Evolutionary conservation across 1,140 invertebrate species (phyloP).

Genomic region (Pteromalus puparum): DNA sequence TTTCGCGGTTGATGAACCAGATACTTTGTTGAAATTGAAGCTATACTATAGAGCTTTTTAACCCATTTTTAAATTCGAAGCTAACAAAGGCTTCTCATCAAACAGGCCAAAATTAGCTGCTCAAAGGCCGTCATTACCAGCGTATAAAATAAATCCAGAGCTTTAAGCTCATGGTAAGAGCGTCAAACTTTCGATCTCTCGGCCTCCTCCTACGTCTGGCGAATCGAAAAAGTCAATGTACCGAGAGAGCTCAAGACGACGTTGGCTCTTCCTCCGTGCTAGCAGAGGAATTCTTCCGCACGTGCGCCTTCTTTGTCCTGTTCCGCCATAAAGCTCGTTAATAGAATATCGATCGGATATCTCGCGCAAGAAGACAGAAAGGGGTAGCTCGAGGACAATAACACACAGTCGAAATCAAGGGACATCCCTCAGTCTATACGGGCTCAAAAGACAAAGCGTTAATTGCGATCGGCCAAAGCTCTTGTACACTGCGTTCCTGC

Average conservation of each 20-base stretch:
- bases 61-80: too few relatives aligned
- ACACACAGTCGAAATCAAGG: background rate
- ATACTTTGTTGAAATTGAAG: too few relatives aligned
- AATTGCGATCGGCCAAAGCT: constrained; percentile 2
- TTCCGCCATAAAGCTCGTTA: constrained; percentile 15
- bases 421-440: background rate
- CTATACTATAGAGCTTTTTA: too few relatives aligned
- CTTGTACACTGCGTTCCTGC: background rate
- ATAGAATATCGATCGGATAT: constrained; percentile 35
- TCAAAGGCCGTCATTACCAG: too few relatives aligned
- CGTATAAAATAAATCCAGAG: too few relatives aligned
- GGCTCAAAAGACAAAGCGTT: constrained; percentile 19
- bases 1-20: background rate
- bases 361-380: background rate
- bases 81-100: too few relatives aligned
- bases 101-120: too few relatives aligned
- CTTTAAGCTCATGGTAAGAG: too few relatives aligned
- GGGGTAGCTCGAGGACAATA: background rate
- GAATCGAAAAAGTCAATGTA: constrained; percentile 11
- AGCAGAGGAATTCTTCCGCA: constrained; percentile 1
- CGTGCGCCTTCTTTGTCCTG: constrained; percentile 12
- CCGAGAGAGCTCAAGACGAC: background rate
- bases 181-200: too few relatives aligned
- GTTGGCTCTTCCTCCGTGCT: background rate
- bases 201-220: background rate